A percentile compares a stretch with the other conserved stretches of the same genome.
Conservation (phyloP, 1,140 invertebrate genomes). For the Pogonomyrmex barbatus region DNA sequence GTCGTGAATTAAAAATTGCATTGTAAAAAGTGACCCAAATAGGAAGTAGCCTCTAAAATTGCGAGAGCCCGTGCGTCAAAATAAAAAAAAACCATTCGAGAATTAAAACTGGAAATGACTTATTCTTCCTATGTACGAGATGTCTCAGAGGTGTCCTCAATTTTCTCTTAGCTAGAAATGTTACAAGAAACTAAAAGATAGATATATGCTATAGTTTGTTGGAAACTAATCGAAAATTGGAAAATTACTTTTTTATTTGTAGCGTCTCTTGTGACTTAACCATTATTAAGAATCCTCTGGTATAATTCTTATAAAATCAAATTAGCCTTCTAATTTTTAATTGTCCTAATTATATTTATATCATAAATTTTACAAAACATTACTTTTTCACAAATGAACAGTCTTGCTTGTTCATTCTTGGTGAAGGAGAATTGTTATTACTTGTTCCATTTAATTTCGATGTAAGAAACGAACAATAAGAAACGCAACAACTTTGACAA, state of each 20-base stretch:
- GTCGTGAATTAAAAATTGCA: slow-evolving; percentile 10
- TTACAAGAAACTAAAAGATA: not conserved
- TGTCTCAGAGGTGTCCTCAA: not conserved
- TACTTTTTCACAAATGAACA: not conserved
- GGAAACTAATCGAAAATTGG: not conserved
- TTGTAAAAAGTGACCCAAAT: slow-evolving; percentile 36
- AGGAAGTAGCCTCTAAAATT: slow-evolving; percentile 16
- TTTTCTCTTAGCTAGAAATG: slow-evolving; percentile 3
- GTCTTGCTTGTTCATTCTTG: not conserved
- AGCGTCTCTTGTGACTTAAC: not conserved
- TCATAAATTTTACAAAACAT: not conserved
- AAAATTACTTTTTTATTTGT: slow-evolving; percentile 1
- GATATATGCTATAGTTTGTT: not conserved
- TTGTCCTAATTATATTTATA: not conserved
- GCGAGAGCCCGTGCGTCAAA: not conserved
- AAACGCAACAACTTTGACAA: slow-evolving; percentile 2
- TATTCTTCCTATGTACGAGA: not conserved
- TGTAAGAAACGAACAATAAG: not conserved
- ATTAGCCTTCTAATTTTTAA: not conserved
- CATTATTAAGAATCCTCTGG: not conserved
- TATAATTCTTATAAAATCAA: not conserved
- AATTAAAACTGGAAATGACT: slow-evolving; percentile 36
- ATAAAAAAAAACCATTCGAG: not conserved
- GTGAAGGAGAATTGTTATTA: not conserved
- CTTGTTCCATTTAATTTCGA: not conserved